Evolutionary conservation across 1,140 invertebrate genomes (phyloP).

Genomic region (Cotesia chilonis): DNA sequence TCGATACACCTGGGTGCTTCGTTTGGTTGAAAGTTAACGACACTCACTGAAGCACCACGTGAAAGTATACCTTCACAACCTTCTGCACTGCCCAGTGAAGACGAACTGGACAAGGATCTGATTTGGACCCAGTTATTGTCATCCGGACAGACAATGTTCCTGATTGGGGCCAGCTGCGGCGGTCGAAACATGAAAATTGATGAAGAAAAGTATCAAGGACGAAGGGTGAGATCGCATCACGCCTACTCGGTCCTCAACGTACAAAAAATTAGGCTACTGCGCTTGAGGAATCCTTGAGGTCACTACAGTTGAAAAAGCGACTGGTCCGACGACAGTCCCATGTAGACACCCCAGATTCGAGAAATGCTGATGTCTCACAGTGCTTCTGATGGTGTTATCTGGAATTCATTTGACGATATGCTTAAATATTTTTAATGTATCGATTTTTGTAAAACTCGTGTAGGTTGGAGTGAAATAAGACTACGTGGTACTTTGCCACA

Average conservation of each 20-base stretch:
- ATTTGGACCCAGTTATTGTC: constrained; percentile 97
- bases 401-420: constrained; percentile 97
- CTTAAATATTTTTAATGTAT: constrained; percentile 97
- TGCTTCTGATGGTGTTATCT: constrained; percentile 91
- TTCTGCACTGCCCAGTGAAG: constrained; percentile 79
- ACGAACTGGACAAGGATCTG: constrained; percentile 90
- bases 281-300: constrained; percentile 97
- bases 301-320: constrained; percentile 97
- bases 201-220: constrained; percentile 88
- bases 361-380: constrained; percentile 83
- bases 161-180: constrained; percentile 97
- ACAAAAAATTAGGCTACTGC: constrained; percentile 75
- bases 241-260: constrained; percentile 98
- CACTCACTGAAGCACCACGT: constrained; percentile 87
- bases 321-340: constrained; percentile 88
- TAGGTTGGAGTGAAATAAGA: constrained; percentile 92
- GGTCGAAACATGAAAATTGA: constrained; percentile 93
- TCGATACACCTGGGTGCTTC: too few relatives aligned
- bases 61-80: constrained; percentile 85
- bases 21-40: constrained; percentile 70
- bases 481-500: constrained; percentile 86
- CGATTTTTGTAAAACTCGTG: constrained; percentile 96
- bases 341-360: constrained; percentile 83
- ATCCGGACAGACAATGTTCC: constrained; percentile 88
- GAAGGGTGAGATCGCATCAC: constrained; percentile 89